Evolutionary conservation across 2,113 vertebrate genomes (phyloP), one percentile per base, ranked within the genome.

Genomic region (Caranx melampygus): DNA sequence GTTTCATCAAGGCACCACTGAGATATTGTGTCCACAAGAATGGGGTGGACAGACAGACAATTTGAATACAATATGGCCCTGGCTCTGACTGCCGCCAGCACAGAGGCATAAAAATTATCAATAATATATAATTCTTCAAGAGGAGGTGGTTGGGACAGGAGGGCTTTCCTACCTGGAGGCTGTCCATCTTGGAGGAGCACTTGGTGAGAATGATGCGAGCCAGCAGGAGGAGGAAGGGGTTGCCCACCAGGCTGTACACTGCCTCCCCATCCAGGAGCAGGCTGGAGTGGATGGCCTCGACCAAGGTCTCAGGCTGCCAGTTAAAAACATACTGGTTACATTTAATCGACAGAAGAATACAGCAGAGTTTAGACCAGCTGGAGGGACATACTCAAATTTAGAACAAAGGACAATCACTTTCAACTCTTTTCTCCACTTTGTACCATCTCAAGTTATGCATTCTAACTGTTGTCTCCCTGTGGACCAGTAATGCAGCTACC

Each of bases 191-290:
- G 12, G 93, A 89, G 33, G 93, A 94, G 70, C 94, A 90, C 81
- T 90, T 94, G 90, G 96, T 95, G 73, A 99, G 92, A 57, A 98
- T 93, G 35, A 96, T 90, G 68, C 94, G 94, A 63, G 96, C 95
- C 84, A 99, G 58, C 70, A 98, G 91, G 37, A 99, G 92, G 57
- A 99, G 94, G 47, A 99, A 26, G 31, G 98, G 96, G 80, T 96
- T 94, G 51, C 89, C 88, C 37, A 96, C 95, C 91, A 99, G 91
- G 81, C 94, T 95, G 90, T 99, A 99, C n/a, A 98, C 75, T 0
- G 95, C 95, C 94, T 99, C 98, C 20, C 97, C 98, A 63, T 99
- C 98, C 85, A 98, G 92, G 87, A 96, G 60, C 51, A 99, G 94
- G 77, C 89, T 75, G 81, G 87, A 94, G 82, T 95, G 88, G 88